Conservation (phyloP, 92 coral and sea anemone species). For the Parazoanthus darwini region DNA sequence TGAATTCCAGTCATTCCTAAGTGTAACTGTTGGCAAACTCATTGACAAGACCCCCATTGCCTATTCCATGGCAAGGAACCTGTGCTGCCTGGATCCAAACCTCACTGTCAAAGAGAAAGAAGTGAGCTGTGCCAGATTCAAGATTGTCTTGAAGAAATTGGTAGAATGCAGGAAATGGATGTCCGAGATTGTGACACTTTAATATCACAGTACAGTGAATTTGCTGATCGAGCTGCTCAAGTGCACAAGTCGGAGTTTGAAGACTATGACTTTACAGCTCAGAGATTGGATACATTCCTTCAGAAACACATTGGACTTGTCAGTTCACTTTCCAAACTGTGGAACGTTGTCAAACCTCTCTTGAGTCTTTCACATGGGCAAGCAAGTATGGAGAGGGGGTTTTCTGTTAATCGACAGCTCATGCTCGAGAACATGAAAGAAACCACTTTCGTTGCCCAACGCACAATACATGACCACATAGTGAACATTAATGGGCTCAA, state of each 20-base stretch:
- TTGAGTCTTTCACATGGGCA: no score
- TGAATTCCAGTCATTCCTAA: constrained; percentile 23
- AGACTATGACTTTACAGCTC: background rate
- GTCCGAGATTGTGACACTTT: constrained; percentile 29
- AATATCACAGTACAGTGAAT: constrained; percentile 38
- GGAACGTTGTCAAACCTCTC: no score
- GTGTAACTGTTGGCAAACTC: constrained; percentile 34
- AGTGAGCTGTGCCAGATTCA: constrained; percentile 38
- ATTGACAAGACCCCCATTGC: constrained; percentile 43
- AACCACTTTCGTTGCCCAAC: background rate
- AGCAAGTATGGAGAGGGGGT: background rate
- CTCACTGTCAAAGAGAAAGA: constrained; percentile 9
- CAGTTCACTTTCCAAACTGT: no score
- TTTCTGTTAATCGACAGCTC: background rate
- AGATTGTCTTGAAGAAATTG: constrained; percentile 37
- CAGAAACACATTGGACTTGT: constrained; percentile 31
- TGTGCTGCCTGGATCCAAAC: constrained; percentile 35
- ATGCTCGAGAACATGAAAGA: constrained; percentile 8
- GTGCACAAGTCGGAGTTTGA: constrained; percentile 20
- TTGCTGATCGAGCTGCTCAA: constrained; percentile 39
- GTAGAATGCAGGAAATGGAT: constrained; percentile 36
- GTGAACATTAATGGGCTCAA: background rate
- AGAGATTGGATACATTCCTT: constrained; percentile 32
- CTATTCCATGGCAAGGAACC: constrained; percentile 43
- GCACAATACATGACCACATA: constrained; percentile 3